A percentile compares a stretch with the other conserved stretches of the same genome.
phyloP scores from a whole-genome alignment of 2,797 vertebrate species.

The Serranus cabrilla region DNA sequence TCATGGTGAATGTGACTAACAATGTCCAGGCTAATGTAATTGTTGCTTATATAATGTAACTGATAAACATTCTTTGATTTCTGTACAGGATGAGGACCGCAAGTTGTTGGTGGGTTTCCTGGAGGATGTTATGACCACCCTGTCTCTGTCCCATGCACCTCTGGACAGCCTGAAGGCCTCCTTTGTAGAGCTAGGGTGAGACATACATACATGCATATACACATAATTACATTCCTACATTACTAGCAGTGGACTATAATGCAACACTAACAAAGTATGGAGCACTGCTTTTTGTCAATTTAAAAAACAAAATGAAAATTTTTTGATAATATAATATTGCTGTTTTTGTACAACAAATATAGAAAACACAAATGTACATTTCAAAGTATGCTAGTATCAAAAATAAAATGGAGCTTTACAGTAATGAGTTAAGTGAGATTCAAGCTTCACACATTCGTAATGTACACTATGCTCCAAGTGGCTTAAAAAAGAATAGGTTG shows the following conservation, averaged over 20 bases:
- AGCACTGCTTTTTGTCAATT: not conserved
- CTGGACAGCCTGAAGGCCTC: slow-evolving; percentile 98
- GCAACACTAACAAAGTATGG: not conserved
- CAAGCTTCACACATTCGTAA: not conserved
- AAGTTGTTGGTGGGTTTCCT: slow-evolving; percentile 97
- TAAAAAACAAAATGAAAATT: not conserved
- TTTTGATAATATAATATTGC: not conserved
- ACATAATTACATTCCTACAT: not conserved
- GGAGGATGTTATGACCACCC: slow-evolving; percentile 98
- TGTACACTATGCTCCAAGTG: not conserved
- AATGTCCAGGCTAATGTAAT: not conserved
- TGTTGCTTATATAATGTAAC: not conserved
- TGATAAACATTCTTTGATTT: not conserved
- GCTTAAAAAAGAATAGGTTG: not conserved
- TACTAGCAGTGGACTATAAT: not conserved
- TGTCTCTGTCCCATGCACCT: slow-evolving; percentile 96
- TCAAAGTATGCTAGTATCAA: not conserved
- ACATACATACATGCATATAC: not conserved
- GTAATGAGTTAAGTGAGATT: not conserved
- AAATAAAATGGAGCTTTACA: not conserved
- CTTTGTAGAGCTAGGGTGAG: slow-evolving; percentile 98
- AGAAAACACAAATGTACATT: too few relatives aligned
- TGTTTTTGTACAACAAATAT: not conserved
- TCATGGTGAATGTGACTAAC: not conserved
- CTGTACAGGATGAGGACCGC: slow-evolving; percentile 94